Evolutionary conservation across 2,797 vertebrate genomes (phyloP).

Genomic region (Siniperca scherzeri): DNA sequence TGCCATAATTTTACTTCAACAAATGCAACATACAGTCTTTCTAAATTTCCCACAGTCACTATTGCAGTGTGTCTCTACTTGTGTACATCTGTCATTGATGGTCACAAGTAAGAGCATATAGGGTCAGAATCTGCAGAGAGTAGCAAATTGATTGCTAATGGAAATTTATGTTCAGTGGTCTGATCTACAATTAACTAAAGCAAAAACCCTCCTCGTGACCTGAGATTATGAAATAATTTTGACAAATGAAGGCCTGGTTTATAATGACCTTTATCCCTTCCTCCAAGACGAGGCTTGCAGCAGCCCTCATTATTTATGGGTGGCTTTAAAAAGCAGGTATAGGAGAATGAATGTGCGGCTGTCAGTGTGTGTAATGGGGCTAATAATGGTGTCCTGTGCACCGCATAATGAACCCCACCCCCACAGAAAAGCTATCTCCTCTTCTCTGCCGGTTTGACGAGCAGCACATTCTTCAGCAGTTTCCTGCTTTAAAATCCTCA

Average conservation of each 20-base stretch:
- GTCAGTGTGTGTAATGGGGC: conserved; percentile 89
- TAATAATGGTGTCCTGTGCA: conserved; percentile 85
- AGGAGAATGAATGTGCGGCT: conserved; percentile 86
- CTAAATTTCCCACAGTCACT: neutral
- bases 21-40: neutral
- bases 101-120: conserved; percentile 61
- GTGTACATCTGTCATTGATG: conserved; percentile 30
- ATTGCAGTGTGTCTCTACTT: conserved; percentile 5
- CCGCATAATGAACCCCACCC: conserved; percentile 84
- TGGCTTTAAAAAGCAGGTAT: conserved; percentile 87
- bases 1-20: neutral
- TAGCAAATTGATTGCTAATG: conserved; percentile 82
- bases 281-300: conserved; percentile 64
- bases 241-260: conserved; percentile 83
- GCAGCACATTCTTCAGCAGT: conserved; percentile 50
- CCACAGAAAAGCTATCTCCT: conserved; percentile 70
- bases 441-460: conserved; percentile 58
- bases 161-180: conserved; percentile 83
- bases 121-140: conserved; percentile 66
- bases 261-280: conserved; percentile 84
- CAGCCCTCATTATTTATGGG: conserved; percentile 85
- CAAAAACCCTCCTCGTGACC: conserved; percentile 82
- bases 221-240: conserved; percentile 87
- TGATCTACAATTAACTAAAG: conserved; percentile 84
- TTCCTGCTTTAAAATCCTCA: conserved; percentile 43